These are phyloP conservation scores for Heliconius melpomene DNA, from an alignment of 1,140 invertebrate genomes.

Conservation along the genomic window DNA sequence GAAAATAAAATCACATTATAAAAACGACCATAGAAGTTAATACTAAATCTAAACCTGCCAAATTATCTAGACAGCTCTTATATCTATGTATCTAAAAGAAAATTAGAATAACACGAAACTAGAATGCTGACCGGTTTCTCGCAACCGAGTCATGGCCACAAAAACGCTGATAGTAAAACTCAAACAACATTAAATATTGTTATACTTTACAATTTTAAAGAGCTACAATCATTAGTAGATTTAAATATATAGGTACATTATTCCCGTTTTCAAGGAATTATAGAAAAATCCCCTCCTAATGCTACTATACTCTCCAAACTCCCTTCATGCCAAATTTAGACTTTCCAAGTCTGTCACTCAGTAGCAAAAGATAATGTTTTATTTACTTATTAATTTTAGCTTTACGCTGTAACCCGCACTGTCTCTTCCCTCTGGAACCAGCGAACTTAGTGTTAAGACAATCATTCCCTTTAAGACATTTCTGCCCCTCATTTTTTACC, in stretches of 20 bases:
- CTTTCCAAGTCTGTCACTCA: too few species aligned
- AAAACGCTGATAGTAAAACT: neutral
- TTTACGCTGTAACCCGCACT: too few species aligned
- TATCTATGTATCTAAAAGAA: too few species aligned
- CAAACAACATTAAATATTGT: neutral
- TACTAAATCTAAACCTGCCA: neutral
- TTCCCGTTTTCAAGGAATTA: too few species aligned
- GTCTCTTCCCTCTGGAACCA: too few species aligned
- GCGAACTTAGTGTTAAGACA: too few species aligned
- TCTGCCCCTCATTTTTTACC: neutral
- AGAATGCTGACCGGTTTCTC: constrained; percentile 10
- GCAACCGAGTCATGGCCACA: constrained; percentile 10
- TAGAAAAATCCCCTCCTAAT: too few species aligned
- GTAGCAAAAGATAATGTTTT: too few species aligned
- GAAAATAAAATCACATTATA: neutral
- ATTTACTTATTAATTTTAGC: too few species aligned
- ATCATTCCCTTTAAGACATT: neutral
- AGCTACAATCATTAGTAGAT: neutral
- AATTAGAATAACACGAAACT: constrained; percentile 1
- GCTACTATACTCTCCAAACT: too few species aligned
- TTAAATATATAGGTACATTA: too few species aligned
- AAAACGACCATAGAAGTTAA: neutral
- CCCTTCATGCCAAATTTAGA: too few species aligned
- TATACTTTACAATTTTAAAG: neutral
- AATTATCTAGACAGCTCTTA: neutral